phyloP scores from a whole-genome alignment of 2,113 vertebrate species.

The Syngnathus typhle region DNA sequence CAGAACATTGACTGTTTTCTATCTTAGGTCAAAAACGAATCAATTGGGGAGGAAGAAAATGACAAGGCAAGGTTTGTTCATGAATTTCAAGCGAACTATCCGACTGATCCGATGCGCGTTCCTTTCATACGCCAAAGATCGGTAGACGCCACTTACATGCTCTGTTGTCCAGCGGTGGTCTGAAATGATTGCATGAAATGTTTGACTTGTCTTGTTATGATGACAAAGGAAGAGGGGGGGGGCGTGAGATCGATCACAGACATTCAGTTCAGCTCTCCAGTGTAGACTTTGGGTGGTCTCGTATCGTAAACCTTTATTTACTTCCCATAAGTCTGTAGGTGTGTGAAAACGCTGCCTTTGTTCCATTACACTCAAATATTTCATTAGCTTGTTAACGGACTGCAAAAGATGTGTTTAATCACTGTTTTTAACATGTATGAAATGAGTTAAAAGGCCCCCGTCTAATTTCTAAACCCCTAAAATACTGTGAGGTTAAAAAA shows the following conservation, averaged over 20 bases:
- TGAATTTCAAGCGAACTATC: neutral
- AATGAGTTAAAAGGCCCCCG: neutral
- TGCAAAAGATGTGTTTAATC: neutral
- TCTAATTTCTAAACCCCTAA: neutral
- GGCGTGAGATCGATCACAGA: neutral
- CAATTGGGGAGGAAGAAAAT: neutral
- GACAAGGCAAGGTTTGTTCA: neutral
- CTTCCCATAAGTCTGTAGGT: neutral
- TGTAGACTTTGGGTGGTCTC: neutral
- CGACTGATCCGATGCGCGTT: neutral
- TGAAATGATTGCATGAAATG: neutral
- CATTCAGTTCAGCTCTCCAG: neutral
- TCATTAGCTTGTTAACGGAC: neutral
- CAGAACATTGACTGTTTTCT: neutral
- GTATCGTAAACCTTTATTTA: neutral
- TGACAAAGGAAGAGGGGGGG: conserved; percentile 1
- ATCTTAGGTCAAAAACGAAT: neutral
- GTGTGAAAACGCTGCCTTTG: neutral
- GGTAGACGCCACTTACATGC: neutral
- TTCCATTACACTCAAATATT: neutral
- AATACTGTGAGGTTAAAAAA: neutral
- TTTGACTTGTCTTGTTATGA: neutral
- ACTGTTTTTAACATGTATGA: conserved; percentile 34
- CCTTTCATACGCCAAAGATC: neutral
- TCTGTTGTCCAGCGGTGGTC: neutral